Base-by-base conservation (phyloP, 1,140 invertebrate genomes). In the Heliothis virescens region DNA sequence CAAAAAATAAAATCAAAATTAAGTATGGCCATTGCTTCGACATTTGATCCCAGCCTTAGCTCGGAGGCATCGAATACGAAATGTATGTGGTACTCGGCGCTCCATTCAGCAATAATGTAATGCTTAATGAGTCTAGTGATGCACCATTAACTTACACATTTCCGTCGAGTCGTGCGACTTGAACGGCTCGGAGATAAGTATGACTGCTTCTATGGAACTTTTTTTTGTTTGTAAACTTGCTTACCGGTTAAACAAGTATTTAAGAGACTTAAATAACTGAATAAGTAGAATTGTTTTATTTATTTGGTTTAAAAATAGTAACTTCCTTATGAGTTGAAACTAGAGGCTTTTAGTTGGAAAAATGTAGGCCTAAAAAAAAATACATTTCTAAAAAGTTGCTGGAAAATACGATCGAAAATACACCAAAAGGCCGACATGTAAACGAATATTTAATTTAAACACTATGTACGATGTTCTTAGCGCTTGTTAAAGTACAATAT, bases 11-110 rank as follows among this genome's bases (percentile, higher is more conserved):
- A 34, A 34, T 34, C 34, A 41, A 41, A 41, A 41, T 41, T 9
- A 41, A 5, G 34, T 7, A 26, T 26, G 21, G 21, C 34, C 34
- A 41, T 41, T 7, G 34, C 34, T 74, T 85, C 67, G 77, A 26
- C 47, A 87, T 88, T 7, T 41, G 29, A 26, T n/a, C 13, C 13
- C 4, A 47, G 34, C 62, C 62, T 65, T 65, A 65, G 41, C 41
- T 16, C 41, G 57, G 26, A 18, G 18, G 41, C 63, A 21, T 65
- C 65, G 65, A 50, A 69, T 69, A 52, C 65, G 65, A 50, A 34
- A 69, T 48, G 65, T 50, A n/a, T 71, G 41, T 62, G 67, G 10
- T 18, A 71, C 67, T 69, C 65, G 18, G 48, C 21, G 18, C 18
- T 15, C 16, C 48, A 69, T 69, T 69, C 65, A 65, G 41, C 62